Base-by-base conservation (phyloP, 2,797 vertebrate species). In the Potorous gilbertii region DNA sequence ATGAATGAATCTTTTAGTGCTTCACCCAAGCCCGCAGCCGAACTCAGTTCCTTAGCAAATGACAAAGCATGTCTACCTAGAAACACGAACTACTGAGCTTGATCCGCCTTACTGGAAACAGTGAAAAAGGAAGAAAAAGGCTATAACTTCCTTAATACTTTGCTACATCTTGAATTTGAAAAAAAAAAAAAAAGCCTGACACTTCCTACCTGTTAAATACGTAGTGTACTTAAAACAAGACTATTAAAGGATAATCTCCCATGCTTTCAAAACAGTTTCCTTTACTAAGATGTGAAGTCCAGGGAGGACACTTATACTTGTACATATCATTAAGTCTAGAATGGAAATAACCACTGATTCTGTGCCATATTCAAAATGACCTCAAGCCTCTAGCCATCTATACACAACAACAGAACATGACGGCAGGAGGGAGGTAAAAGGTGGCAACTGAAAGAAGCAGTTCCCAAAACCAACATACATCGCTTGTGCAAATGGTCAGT, bases 71-170 rank as follows among this genome's bases (percentile, higher is more conserved):
- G 59, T 54, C 90, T 91, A 40, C 21, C 0, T 3, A 1, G 54
- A 57, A 96, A 55, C 16, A 92, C 92, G 57, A 92, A 90, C 14
- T 55, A 18, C 27, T 28, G 89, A 52, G 54, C 93, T 95, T 95
- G 94, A 50, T 91, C 4, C 16, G 0, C 34, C 91, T 95, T 50
- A 0, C 90, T 74, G 5, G 90, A 96, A 97, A 94, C 59, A 50
- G 94, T 95, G 96, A 13, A 40, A 59, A 95, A 81, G 46, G 55
- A 54, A 97, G 95, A 90, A 93, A 92, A 92, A 90, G 9, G 56
- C n/a, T 50, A 92, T 40, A 96, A 93, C 94, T 96, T 95, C 96
- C 91, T 29, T 24, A 24, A 4, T 2, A 46, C 92, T n/a, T 54
- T 55, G 89, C 74, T 74, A 74, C 92, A 29, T 66, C 55, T 66